Conservation (phyloP, 2,888 invertebrate species). For the Protodeltote pygarga region DNA sequence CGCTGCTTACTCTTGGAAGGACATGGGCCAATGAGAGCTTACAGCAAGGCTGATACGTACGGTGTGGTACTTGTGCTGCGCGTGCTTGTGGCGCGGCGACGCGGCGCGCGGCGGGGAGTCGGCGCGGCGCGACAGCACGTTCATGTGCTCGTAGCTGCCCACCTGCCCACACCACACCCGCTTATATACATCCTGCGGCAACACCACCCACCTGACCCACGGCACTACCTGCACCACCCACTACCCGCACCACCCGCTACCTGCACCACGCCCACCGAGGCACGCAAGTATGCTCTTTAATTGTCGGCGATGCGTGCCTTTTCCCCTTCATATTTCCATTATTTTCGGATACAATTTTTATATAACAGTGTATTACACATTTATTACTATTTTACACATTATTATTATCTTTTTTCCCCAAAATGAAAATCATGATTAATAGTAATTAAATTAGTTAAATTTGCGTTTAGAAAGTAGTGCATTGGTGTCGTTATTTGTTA, state of each 20-base stretch:
- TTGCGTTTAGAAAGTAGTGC: constrained; percentile 16
- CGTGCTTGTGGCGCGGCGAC: constrained; percentile 94
- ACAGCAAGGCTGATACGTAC: constrained; percentile 86
- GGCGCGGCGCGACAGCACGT: constrained; percentile 91
- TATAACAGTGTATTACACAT: too few species aligned
- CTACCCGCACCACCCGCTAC: constrained; percentile 6
- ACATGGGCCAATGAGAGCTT: too few species aligned
- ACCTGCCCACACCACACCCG: constrained; percentile 81
- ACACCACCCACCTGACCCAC: neutral
- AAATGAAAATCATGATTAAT: too few species aligned
- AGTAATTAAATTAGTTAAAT: too few species aligned
- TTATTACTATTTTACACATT: too few species aligned
- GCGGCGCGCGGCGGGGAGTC: constrained; percentile 95
- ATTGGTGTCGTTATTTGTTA: constrained; percentile 12
- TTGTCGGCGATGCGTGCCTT: too few species aligned
- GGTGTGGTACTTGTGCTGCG: constrained; percentile 98
- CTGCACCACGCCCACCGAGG: too few species aligned
- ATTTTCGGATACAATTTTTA: too few species aligned
- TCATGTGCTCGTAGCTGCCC: constrained; percentile 98
- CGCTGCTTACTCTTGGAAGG: too few species aligned
- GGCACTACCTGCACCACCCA: neutral
- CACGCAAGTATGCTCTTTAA: too few species aligned
- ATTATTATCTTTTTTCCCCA: too few species aligned
- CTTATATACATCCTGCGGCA: constrained; percentile 39
- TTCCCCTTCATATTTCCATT: too few species aligned